phyloP scores from a whole-genome alignment of 1,140 invertebrate species.

The Drosophila asahinai region DNA sequence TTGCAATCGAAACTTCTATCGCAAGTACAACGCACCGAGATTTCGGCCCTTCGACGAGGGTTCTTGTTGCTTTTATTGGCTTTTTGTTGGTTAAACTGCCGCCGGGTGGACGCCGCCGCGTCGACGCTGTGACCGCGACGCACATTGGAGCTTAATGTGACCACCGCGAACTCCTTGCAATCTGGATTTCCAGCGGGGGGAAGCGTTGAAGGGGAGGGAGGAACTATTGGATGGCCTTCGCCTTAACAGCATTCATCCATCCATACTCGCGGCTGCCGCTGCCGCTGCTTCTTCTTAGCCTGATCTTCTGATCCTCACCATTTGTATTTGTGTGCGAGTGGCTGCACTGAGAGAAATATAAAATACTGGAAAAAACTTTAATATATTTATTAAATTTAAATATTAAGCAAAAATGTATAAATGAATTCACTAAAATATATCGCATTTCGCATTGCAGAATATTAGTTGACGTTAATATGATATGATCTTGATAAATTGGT shows the following conservation, averaged over 20 bases:
- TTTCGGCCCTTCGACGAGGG: conserved; percentile 66
- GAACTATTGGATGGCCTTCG: conserved; percentile 75
- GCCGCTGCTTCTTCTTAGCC: conserved; percentile 37
- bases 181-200: conserved; percentile 63
- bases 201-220: conserved; percentile 6
- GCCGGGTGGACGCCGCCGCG: conserved; percentile 60
- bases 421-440: no score
- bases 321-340: conserved; percentile 60
- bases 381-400: no score
- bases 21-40: conserved; percentile 68
- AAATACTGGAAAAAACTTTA: no score
- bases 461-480: background rate
- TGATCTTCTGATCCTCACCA: conserved; percentile 78
- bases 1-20: conserved; percentile 81
- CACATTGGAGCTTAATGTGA: conserved; percentile 75
- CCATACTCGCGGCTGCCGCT: conserved; percentile 52
- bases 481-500: background rate
- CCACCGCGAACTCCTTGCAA: conserved; percentile 69
- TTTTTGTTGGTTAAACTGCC: conserved; percentile 41
- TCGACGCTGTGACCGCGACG: conserved; percentile 44
- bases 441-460: no score
- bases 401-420: background rate
- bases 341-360: conserved; percentile 5
- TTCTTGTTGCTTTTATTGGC: conserved; percentile 19
- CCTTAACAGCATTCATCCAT: conserved; percentile 79